Percentiles rank a stretch among this genome's conserved stretches.
These are phyloP conservation scores for Polymixis lichenea DNA, from an alignment of 2,888 invertebrate species.

Conservation along the genomic window DNA sequence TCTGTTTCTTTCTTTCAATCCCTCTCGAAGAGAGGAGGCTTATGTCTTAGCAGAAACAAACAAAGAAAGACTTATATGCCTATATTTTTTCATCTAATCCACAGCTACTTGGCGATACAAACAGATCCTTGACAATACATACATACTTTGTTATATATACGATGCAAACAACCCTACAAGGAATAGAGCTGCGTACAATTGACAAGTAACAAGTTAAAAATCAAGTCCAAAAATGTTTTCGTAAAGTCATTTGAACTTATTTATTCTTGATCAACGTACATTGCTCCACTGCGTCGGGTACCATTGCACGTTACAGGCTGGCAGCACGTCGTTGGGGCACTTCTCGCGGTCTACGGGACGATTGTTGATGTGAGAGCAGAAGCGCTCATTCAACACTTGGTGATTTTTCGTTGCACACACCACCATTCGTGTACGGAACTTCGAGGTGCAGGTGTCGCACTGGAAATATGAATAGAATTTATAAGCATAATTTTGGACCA, in stretches of 20 bases:
- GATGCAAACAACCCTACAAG: too few species aligned
- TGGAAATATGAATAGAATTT: conserved; percentile 74
- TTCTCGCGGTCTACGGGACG: conserved; percentile 92
- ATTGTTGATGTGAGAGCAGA: conserved; percentile 91
- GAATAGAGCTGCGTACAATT: too few species aligned
- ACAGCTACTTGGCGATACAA: too few species aligned
- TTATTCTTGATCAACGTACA: conserved; percentile 82
- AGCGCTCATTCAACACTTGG: conserved; percentile 92
- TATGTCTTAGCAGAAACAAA: too few species aligned
- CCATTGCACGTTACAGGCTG: conserved; percentile 95
- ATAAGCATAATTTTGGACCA: too few species aligned
- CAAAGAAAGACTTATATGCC: too few species aligned
- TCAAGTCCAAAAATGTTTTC: not conserved
- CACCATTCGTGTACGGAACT: conserved; percentile 93
- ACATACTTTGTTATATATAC: too few species aligned
- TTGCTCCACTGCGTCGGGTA: conserved; percentile 98
- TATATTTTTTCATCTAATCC: too few species aligned
- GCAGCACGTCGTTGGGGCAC: conserved; percentile 91
- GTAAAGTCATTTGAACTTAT: too few species aligned
- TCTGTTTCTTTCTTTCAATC: too few species aligned
- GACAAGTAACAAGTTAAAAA: not conserved
- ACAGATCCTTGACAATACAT: too few species aligned
- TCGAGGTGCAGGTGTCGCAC: conserved; percentile 95
- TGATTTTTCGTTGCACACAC: conserved; percentile 94
- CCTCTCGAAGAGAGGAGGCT: too few species aligned